A percentile compares a stretch with the other conserved stretches of the same genome.
Evolutionary conservation across 2,113 vertebrate species (phyloP).

Genomic region (Planiliza haematocheilus): DNA sequence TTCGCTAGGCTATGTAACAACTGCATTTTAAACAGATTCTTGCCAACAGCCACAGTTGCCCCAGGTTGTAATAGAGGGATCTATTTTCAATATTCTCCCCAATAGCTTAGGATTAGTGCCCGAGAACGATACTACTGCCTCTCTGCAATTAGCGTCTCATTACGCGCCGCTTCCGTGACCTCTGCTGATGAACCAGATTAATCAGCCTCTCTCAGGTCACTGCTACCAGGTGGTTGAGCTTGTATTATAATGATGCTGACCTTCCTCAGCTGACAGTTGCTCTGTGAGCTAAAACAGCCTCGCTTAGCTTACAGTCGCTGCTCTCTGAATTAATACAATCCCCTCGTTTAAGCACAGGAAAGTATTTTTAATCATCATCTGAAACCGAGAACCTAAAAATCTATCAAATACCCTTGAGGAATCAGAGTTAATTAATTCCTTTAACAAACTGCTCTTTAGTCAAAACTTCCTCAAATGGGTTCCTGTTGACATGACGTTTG

Average conservation of each 20-base stretch:
- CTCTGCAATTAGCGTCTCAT: constrained; percentile 63
- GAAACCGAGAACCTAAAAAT: constrained; percentile 33
- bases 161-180: constrained; percentile 59
- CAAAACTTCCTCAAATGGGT: constrained; percentile 30
- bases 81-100: constrained; percentile 69
- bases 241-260: constrained; percentile 43
- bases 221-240: constrained; percentile 30
- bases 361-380: constrained; percentile 41
- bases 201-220: constrained; percentile 55
- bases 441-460: constrained; percentile 24
- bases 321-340: constrained; percentile 42
- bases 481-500: not conserved
- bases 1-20: constrained; percentile 35
- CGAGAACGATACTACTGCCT: constrained; percentile 46
- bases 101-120: constrained; percentile 73
- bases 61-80: constrained; percentile 66
- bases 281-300: not conserved
- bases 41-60: constrained; percentile 52
- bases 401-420: constrained; percentile 48
- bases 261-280: constrained; percentile 39
- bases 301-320: constrained; percentile 6
- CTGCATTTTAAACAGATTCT: constrained; percentile 76
- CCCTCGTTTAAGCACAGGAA: constrained; percentile 4
- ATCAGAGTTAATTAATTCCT: constrained; percentile 37
- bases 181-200: constrained; percentile 72